Conservation (phyloP, 1,140 invertebrate genomes). For the Magallana ariakensis region DNA sequence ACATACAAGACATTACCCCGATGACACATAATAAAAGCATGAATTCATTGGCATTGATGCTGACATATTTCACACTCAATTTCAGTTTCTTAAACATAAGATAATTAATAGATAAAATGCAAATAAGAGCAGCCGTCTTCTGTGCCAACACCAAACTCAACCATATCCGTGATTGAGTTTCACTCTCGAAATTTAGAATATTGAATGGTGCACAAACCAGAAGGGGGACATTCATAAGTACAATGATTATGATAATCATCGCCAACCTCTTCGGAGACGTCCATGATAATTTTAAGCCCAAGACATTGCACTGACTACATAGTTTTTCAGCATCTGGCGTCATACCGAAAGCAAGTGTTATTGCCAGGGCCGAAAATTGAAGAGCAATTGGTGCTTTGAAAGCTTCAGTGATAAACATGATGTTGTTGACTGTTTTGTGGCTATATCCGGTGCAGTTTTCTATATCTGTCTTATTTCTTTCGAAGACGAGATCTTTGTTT, state of each 20-base stretch:
- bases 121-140: background rate
- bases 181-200: background rate
- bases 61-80: background rate
- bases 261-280: background rate
- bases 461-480: background rate
- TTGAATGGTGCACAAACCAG: background rate
- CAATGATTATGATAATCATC: background rate
- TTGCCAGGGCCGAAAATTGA: background rate
- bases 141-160: background rate
- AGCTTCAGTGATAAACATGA: background rate
- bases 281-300: background rate
- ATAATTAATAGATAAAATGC: background rate
- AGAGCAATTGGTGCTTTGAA: background rate
- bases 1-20: background rate
- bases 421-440: background rate
- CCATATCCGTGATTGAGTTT: background rate
- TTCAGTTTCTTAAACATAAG: conserved; percentile 7
- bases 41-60: background rate
- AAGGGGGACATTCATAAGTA: background rate
- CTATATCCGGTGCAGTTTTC: background rate
- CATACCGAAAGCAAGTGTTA: background rate
- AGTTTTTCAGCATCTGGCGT: background rate
- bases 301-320: too few species aligned
- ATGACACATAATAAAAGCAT: background rate
- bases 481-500: background rate